Conservation (phyloP, 2,888 invertebrate genomes). For the Eutolmus rufibarbis region DNA sequence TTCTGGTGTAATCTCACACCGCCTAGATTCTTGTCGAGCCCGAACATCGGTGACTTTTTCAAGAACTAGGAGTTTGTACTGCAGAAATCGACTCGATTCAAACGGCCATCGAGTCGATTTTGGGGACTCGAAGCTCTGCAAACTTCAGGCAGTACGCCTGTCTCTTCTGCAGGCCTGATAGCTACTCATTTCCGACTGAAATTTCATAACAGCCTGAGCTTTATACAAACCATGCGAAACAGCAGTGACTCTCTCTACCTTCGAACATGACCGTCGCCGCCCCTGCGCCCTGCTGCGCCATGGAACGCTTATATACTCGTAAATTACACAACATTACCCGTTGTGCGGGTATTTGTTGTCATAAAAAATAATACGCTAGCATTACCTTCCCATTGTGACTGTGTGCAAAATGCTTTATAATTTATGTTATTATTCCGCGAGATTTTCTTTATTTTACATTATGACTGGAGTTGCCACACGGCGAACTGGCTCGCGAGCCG, state of each 20-base stretch:
- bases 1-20: background rate
- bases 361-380: constrained; percentile 27
- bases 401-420: constrained; percentile 22
- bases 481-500: background rate
- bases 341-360: background rate
- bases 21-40: background rate
- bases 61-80: background rate
- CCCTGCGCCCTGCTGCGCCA: background rate
- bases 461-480: constrained; percentile 36
- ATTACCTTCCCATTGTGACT: background rate
- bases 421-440: constrained; percentile 37
- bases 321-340: constrained; percentile 4
- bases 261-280: background rate
- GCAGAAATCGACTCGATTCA: background rate
- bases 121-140: background rate
- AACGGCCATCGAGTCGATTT: background rate
- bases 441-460: constrained; percentile 40
- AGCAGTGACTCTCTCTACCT: background rate
- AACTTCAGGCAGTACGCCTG: background rate
- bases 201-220: constrained; percentile 19
- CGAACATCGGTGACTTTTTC: background rate
- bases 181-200: constrained; percentile 19
- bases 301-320: background rate
- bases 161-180: constrained; percentile 3
- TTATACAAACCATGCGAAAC: constrained; percentile 12